Percentiles rank a stretch among this genome's conserved stretches.
Evolutionary conservation across 2,797 vertebrate species (phyloP).

Genomic region (Propithecus deckenii): DNA sequence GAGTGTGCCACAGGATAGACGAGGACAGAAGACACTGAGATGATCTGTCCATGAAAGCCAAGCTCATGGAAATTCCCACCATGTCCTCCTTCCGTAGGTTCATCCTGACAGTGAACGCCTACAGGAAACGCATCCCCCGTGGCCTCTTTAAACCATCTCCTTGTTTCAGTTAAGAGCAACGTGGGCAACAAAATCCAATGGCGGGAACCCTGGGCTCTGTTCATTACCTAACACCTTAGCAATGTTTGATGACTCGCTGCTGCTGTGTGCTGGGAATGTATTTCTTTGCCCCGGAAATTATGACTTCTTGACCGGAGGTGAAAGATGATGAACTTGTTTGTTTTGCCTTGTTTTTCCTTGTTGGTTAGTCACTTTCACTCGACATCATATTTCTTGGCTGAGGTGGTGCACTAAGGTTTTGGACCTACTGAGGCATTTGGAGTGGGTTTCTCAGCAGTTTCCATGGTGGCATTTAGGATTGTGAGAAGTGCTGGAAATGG

Average conservation of each 20-base stretch:
- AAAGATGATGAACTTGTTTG: not conserved
- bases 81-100: not conserved
- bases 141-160: not conserved
- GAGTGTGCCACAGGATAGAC: rapidly evolving
- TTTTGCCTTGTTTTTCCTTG: not conserved
- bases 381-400: not conserved
- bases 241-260: rapidly evolving
- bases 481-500: not conserved
- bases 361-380: not conserved
- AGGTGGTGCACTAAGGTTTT: not conserved
- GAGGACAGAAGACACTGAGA: rapidly evolving
- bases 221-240: not conserved
- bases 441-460: not conserved
- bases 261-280: rapidly evolving
- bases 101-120: not conserved
- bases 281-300: not conserved
- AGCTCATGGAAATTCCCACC: not conserved
- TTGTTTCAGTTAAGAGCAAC: not conserved
- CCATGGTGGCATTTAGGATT: not conserved
- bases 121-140: not conserved
- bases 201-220: not conserved
- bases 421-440: no score
- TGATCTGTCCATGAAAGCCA: rapidly evolving
- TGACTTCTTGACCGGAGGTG: not conserved
- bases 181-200: rapidly evolving